Evolutionary conservation across 2,113 vertebrate genomes (phyloP), one percentile per base, ranked within the genome.

Genomic region (Puffinus mauretanicus): DNA sequence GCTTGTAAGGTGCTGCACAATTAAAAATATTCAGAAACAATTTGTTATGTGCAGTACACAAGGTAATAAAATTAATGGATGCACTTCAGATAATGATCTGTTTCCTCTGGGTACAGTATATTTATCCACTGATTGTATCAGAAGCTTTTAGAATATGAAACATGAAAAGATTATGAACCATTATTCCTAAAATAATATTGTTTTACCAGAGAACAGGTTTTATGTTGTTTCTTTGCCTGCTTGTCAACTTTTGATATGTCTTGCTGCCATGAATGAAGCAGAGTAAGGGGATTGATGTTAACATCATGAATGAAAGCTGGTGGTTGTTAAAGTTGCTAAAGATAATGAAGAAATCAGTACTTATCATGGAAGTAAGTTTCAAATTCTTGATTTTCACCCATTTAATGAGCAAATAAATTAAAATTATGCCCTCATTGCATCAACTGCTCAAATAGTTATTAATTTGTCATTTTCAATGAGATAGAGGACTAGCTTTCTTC

Each of bases 51-150:
- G 70, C 84, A 69, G 62, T 97, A 97, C 86, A 96, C 93, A 98
- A 95, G 94, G 95, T 95, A 97, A 96, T 98, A 98, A 97, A 98
- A 98, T 98, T 94, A 98, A 97, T 97, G 90, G 92, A 96, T 97
- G 72, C 92, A 97, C 97, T 98, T 98, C 96, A 98, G 95, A 94
- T 98, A 98, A 97, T 98, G 94, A 98, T 97, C 95, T 95, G 78
- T 97, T 97, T 98, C 98, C 95, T 98, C 86, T 96, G 85, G 82
- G 90, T 91, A 82, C 60, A 84, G 93, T 97, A 64, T 97, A 97
- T 97, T 98, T 97, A 97, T 98, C 97, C 95, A 97, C 66, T 96
- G 90, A 96, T 92, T 96, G 95, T 96, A 97, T 94, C 61, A 96
- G 84, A 65, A 94, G 81, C 83, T 97, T 97, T 97, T 94, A 90